A percentile compares a stretch with the other conserved stretches of the same genome.
These are phyloP conservation scores for Falco novaeseelandiae DNA, from an alignment of 2,797 vertebrate species.

Conservation along the genomic window DNA sequence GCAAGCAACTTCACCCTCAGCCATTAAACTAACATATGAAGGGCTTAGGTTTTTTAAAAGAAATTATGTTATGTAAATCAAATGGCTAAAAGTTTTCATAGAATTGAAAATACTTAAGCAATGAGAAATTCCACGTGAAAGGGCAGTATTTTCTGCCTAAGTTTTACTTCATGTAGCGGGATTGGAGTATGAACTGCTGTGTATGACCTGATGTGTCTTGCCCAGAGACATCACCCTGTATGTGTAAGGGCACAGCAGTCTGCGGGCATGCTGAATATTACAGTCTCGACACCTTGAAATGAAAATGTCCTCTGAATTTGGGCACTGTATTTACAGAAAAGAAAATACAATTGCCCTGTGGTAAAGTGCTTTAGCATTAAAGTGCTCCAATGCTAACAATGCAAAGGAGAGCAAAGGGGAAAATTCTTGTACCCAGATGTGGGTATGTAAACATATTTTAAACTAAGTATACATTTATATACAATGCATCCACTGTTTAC, in stretches of 20 bases:
- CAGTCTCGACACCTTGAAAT: not conserved
- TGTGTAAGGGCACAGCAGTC: not conserved
- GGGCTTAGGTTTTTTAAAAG: not conserved
- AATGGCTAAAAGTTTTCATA: not conserved
- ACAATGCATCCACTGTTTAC: constrained; percentile 32
- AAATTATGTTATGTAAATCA: not conserved
- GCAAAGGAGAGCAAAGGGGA: not conserved
- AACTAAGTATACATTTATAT: not conserved
- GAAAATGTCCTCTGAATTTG: not conserved
- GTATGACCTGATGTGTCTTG: not conserved
- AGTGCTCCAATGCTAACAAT: not conserved
- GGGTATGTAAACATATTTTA: constrained; percentile 3
- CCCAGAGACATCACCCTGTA: not conserved
- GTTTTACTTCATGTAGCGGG: not conserved
- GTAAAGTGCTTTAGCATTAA: not conserved
- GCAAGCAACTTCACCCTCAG: not conserved
- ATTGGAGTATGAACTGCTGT: rapidly evolving
- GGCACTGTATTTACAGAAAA: not conserved
- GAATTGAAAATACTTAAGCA: not conserved
- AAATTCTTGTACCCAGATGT: not conserved
- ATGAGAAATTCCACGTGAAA: not conserved
- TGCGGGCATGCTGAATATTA: not conserved
- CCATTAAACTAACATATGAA: not conserved
- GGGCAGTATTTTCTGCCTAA: rapidly evolving
- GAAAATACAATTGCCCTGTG: not conserved